A percentile compares a stretch with the other conserved stretches of the same genome.
Conservation (phyloP, 2,888 invertebrate genomes). For the Caenorhabditis doughertyi region DNA sequence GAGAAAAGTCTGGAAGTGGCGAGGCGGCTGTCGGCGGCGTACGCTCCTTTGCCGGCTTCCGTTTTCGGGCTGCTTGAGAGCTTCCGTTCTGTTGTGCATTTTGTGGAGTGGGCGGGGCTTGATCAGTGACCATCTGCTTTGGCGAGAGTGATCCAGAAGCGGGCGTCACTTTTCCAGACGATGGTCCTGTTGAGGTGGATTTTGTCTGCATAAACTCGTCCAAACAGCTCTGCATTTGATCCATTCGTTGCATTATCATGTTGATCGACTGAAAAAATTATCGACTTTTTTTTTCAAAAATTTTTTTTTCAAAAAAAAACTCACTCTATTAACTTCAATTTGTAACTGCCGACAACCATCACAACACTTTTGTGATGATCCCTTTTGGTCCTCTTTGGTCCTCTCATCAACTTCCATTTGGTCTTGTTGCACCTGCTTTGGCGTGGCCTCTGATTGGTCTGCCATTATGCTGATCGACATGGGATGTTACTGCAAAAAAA, state of each 20-base stretch:
- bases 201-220: conserved; percentile 27
- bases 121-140: too few relatives aligned
- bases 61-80: conserved; percentile 17
- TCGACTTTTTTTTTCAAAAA: background rate
- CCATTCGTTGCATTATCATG: conserved; percentile 22
- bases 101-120: conserved; percentile 22
- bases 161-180: background rate
- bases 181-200: background rate
- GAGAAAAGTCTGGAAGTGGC: conserved; percentile 49
- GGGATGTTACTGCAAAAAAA: conserved; percentile 11
- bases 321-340: conserved; percentile 23
- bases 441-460: conserved; percentile 5
- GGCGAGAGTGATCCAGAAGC: background rate
- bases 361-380: background rate
- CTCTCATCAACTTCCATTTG: background rate
- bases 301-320: background rate
- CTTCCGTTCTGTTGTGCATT: background rate
- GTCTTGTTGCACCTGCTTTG: too few relatives aligned
- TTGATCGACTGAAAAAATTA: conserved; percentile 13
- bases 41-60: conserved; percentile 43
- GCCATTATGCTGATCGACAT: conserved; percentile 49
- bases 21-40: conserved; percentile 48
- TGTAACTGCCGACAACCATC: conserved; percentile 28
- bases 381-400: background rate
- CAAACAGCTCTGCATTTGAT: conserved; percentile 19